Base-by-base conservation (phyloP, 2,888 invertebrate species). In the Lasioglossum zephyrum region DNA sequence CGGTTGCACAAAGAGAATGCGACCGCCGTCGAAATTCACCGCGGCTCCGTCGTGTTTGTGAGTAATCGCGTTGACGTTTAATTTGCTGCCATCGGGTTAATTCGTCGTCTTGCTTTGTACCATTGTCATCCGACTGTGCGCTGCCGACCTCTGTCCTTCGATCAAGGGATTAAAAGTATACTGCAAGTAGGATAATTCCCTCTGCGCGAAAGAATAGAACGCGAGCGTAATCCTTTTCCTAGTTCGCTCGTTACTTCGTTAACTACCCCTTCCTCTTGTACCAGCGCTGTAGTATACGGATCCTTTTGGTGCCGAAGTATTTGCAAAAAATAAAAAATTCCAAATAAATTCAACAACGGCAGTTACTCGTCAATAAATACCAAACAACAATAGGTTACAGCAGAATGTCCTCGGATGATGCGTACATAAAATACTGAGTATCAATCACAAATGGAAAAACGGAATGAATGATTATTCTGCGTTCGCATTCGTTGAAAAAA, bases 1-100 rank as follows among this genome's bases (percentile, higher is more conserved):
- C 75, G 82, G 84, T 89, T 81, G 90, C 85, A 90, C 90, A 90
- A 90, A 90, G 90, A 81, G 86, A 90, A 90, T 86, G 81, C 82
- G 84, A 85, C 84, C 81, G 75, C 60, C 81, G 84, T 87, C 87
- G 84, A 90, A 90, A 86, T 90, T 86, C 84, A 75, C 78, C 79
- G 82, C 53, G 74, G 41, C 75, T 36, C 72, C 69, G 80, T 63
- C 79, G 74, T 82, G 79, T 79, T 81, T 82, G 74, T 75, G 72
- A 75, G 82, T 87, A 89, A 88, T 90, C 84, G 79, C 70, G 82
- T 89, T 90, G 87, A 86, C 87, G 87, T 86, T 90, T 90, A 85
- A 90, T 88, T 90, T 87, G 79, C 78, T 75, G 79, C 76, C 73
- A 63, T 47, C 81, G 18, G 63, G 82, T 72, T 79, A 82, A 82